These are phyloP conservation scores for Apotomis turbidana DNA, from an alignment of 2,888 invertebrate genomes.

Conservation along the genomic window DNA sequence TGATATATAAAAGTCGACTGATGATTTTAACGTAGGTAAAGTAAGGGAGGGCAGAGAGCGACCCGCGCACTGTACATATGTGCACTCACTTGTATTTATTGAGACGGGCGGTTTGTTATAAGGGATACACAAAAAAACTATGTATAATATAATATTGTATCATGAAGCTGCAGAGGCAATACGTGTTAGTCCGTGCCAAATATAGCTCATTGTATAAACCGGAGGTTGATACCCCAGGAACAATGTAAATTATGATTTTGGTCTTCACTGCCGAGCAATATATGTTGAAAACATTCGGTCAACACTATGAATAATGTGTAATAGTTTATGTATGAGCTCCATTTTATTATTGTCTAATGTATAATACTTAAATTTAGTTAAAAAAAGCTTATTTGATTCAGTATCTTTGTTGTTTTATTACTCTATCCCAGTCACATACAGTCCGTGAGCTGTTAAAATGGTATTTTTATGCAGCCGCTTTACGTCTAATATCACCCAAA, in stretches of 20 bases:
- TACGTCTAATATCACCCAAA: too few species aligned
- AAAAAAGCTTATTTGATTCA: constrained; percentile 79
- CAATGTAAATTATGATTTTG: constrained; percentile 21
- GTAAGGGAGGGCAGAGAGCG: constrained; percentile 34
- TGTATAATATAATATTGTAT: constrained; percentile 50
- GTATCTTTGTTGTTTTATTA: constrained; percentile 65
- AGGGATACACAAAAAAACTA: constrained; percentile 66
- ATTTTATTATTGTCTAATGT: constrained; percentile 71
- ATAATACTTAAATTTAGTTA: constrained; percentile 76
- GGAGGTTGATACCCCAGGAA: constrained; percentile 20
- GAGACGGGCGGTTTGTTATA: constrained; percentile 54
- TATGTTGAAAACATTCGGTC: constrained; percentile 64
- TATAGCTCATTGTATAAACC: constrained; percentile 44
- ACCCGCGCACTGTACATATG: constrained; percentile 72
- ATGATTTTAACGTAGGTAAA: constrained; percentile 23
- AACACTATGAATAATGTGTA: constrained; percentile 60
- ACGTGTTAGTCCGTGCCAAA: constrained; percentile 46
- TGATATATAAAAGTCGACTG: constrained; percentile 48
- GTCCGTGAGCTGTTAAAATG: too few species aligned
- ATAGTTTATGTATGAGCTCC: constrained; percentile 65
- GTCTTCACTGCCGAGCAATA: constrained; percentile 33
- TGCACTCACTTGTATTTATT: constrained; percentile 71
- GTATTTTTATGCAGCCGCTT: too few species aligned
- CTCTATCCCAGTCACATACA: constrained; percentile 23
- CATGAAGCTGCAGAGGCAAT: constrained; percentile 70